phyloP scores from a whole-genome alignment of 2,888 invertebrate species.

The Neoascia interrupta region DNA sequence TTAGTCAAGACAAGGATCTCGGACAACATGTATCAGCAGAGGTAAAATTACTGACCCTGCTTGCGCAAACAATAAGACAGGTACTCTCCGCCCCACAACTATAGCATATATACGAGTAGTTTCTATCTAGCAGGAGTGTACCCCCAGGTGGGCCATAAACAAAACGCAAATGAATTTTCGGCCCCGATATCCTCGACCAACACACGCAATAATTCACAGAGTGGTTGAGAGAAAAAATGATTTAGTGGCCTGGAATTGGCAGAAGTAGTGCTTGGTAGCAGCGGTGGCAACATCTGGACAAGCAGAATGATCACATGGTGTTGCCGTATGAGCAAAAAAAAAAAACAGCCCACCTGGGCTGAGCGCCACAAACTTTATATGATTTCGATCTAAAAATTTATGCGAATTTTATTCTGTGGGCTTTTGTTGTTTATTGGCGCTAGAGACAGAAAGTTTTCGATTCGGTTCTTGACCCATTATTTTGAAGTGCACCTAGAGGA shows the following conservation, averaged over 20 bases:
- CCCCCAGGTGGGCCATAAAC: constrained; percentile 65
- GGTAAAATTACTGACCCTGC: constrained; percentile 32
- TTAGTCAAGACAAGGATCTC: constrained; percentile 60
- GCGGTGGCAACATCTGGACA: constrained; percentile 51
- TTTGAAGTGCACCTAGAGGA: constrained; percentile 6
- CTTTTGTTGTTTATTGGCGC: constrained; percentile 47
- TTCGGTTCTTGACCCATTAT: constrained; percentile 56
- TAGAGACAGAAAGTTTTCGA: constrained; percentile 29
- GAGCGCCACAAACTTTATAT: constrained; percentile 68
- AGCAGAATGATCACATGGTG: constrained; percentile 38
- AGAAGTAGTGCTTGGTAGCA: constrained; percentile 32
- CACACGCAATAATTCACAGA: constrained; percentile 62
- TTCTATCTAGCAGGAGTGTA: constrained; percentile 4
- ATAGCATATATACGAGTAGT: background rate
- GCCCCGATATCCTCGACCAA: constrained; percentile 56
- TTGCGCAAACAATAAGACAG: constrained; percentile 45
- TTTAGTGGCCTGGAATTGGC: constrained; percentile 50
- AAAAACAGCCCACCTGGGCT: constrained; percentile 61
- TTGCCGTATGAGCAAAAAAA: too few species aligned
- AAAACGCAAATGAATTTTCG: constrained; percentile 62
- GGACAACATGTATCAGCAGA: constrained; percentile 35
- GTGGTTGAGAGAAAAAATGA: constrained; percentile 62
- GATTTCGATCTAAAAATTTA: constrained; percentile 76
- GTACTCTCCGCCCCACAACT: constrained; percentile 33
- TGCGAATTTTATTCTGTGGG: constrained; percentile 68